Percentiles rank a stretch among this genome's conserved stretches.
Conservation (phyloP, 1,140 invertebrate species). For the Sarcophaga bullata region DNA sequence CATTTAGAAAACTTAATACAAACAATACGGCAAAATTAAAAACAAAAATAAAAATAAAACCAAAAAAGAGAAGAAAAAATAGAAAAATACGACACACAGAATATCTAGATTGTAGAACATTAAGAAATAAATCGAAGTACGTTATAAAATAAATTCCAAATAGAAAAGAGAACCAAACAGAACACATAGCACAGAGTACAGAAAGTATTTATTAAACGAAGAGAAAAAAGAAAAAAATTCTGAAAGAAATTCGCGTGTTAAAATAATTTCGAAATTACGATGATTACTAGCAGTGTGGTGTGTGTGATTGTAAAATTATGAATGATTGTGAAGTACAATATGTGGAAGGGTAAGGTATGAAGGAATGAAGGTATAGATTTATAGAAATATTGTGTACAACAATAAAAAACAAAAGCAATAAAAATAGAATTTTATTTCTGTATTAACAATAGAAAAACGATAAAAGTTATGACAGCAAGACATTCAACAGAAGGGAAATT, state of each 20-base stretch:
- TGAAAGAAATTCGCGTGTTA: constrained; percentile 11
- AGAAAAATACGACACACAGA: not conserved
- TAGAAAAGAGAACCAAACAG: no score
- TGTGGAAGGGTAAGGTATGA: not conserved
- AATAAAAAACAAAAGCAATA: not conserved
- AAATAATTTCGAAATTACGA: constrained; percentile 19
- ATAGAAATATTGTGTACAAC: not conserved
- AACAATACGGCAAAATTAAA: not conserved
- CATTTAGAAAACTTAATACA: no score
- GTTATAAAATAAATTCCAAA: no score
- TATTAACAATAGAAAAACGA: not conserved
- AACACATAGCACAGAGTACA: no score
- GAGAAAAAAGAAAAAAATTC: not conserved
- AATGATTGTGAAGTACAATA: not conserved
- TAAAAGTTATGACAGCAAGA: not conserved
- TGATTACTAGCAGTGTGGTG: constrained; percentile 2
- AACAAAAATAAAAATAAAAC: not conserved
- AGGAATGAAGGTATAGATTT: no score
- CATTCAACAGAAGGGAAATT: not conserved
- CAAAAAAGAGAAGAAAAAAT: not conserved
- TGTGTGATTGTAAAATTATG: constrained; percentile 17
- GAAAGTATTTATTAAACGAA: no score
- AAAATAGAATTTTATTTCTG: not conserved
- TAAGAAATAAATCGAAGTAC: no score
- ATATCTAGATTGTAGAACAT: no score